phyloP scores from a whole-genome alignment of 1,140 invertebrate genomes.

The Maconellicoccus hirsutus region DNA sequence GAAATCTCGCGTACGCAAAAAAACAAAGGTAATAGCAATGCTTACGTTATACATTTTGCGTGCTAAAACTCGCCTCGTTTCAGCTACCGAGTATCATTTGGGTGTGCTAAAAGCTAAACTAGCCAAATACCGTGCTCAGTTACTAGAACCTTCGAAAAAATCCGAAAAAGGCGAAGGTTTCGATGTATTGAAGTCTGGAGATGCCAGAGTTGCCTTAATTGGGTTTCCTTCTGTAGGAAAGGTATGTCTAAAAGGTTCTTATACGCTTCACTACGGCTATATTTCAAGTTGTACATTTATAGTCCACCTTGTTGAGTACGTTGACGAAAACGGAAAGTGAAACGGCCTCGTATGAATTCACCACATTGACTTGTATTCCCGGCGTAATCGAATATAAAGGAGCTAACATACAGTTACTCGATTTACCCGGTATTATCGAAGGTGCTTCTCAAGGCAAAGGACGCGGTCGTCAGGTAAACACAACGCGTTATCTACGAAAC shows the following conservation, averaged over 20 bases:
- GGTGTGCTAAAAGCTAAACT: slow-evolving; percentile 96
- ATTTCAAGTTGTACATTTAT: slow-evolving; percentile 28
- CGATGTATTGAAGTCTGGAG: slow-evolving; percentile 98
- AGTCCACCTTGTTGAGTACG: slow-evolving; percentile 87
- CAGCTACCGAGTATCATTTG: slow-evolving; percentile 98
- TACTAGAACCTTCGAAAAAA: slow-evolving; percentile 90
- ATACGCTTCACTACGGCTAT: slow-evolving; percentile 6
- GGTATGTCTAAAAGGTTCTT: slow-evolving; percentile 37
- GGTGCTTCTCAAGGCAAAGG: slow-evolving; percentile 83
- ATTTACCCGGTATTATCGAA: slow-evolving; percentile 95
- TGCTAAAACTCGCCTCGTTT: slow-evolving; percentile 29
- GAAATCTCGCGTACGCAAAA: slow-evolving; percentile 98
- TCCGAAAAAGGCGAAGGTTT: slow-evolving; percentile 98
- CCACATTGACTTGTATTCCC: slow-evolving; percentile 97
- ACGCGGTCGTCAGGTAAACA: slow-evolving; percentile 56
- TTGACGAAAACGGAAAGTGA: slow-evolving; percentile 91
- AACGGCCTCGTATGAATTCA: slow-evolving; percentile 96
- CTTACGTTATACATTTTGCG: slow-evolving; percentile 5
- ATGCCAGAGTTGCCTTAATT: slow-evolving; percentile 95
- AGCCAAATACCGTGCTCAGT: slow-evolving; percentile 90
- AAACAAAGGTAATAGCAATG: slow-evolving; percentile 76
- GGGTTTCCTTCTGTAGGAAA: slow-evolving; percentile 95
- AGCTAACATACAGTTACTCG: slow-evolving; percentile 94
- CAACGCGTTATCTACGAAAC: neutral
- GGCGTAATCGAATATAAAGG: slow-evolving; percentile 97